Conservation (phyloP, 1,140 invertebrate species). For the Bombus turneri region DNA sequence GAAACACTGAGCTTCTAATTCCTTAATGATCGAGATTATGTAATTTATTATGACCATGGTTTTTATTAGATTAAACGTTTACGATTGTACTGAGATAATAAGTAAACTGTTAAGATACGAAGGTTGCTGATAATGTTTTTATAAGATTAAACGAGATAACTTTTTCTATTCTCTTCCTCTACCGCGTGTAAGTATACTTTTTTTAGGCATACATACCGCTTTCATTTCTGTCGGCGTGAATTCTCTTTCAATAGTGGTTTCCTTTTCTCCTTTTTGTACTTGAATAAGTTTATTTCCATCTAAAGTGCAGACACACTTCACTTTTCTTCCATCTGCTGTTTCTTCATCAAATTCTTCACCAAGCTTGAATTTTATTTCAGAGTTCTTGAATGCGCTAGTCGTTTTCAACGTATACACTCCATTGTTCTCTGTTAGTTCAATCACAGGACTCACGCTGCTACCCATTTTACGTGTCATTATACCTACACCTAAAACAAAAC, state of each 20-base stretch:
- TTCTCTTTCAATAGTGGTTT: slow-evolving; percentile 86
- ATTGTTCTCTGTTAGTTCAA: slow-evolving; percentile 88
- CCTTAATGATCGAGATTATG: slow-evolving; percentile 58
- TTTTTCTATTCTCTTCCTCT: neutral
- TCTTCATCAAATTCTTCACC: slow-evolving; percentile 93
- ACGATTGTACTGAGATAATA: neutral
- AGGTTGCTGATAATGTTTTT: neutral
- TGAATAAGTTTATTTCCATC: slow-evolving; percentile 88
- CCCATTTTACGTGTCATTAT: slow-evolving; percentile 90
- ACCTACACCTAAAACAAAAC: slow-evolving; percentile 88
- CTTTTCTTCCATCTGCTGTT: slow-evolving; percentile 92
- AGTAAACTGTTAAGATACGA: neutral
- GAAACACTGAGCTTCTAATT: slow-evolving; percentile 29
- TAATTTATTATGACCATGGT: slow-evolving; percentile 22
- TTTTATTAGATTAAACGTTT: slow-evolving; percentile 18
- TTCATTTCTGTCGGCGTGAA: slow-evolving; percentile 88
- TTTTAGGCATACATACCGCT: slow-evolving; percentile 80
- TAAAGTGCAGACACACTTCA: slow-evolving; percentile 87
- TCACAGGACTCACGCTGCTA: slow-evolving; percentile 87
- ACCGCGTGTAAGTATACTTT: neutral
- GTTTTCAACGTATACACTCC: slow-evolving; percentile 89
- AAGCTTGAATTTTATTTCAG: slow-evolving; percentile 90
- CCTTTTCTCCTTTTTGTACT: slow-evolving; percentile 86
- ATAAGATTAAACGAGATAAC: neutral
- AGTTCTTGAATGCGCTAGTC: slow-evolving; percentile 92